Conservation (phyloP, 2,113 vertebrate species). For the Lota lota region DNA sequence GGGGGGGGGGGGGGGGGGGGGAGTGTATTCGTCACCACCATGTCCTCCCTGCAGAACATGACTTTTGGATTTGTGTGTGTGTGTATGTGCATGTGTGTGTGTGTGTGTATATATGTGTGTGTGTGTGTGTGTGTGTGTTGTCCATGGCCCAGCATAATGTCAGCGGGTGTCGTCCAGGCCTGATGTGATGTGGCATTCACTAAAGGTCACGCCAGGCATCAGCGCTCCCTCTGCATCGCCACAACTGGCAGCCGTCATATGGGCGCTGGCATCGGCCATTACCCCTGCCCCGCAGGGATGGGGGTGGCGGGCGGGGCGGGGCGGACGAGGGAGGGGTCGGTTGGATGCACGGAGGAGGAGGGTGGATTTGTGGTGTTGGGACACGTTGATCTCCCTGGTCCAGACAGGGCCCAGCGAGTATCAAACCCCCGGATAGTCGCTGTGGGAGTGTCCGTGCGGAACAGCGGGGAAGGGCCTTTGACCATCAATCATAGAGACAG, state of each 20-base stretch:
- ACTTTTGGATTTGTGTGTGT: slow-evolving; percentile 43
- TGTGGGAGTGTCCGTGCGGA: slow-evolving; percentile 16
- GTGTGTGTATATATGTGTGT: too few relatives aligned
- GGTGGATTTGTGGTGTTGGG: slow-evolving; percentile 2
- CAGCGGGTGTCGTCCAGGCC: slow-evolving; percentile 66
- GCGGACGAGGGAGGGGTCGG: too few relatives aligned
- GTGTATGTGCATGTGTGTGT: too few relatives aligned
- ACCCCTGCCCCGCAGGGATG: slow-evolving; percentile 46
- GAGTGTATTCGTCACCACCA: slow-evolving; percentile 41
- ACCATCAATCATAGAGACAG: slow-evolving; percentile 21
- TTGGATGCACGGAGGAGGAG: too few relatives aligned
- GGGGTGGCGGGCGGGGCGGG: not conserved
- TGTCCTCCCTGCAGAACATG: slow-evolving; percentile 59
- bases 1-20: too few relatives aligned
- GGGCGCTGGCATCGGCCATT: slow-evolving; percentile 70
- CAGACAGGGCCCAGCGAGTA: not conserved
- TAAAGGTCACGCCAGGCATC: slow-evolving; percentile 76
- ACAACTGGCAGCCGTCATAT: slow-evolving; percentile 74
- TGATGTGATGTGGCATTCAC: slow-evolving; percentile 78
- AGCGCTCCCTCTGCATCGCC: slow-evolving; percentile 63
- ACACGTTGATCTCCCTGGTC: slow-evolving; percentile 58
- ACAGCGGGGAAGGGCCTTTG: slow-evolving; percentile 25
- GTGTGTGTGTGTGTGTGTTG: too few relatives aligned
- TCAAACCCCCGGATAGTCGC: slow-evolving; percentile 16
- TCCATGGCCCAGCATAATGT: slow-evolving; percentile 70